These are phyloP conservation scores for Leptoteleia sp. DNA, from an alignment of 1,140 invertebrate species.

Conservation along the genomic window DNA sequence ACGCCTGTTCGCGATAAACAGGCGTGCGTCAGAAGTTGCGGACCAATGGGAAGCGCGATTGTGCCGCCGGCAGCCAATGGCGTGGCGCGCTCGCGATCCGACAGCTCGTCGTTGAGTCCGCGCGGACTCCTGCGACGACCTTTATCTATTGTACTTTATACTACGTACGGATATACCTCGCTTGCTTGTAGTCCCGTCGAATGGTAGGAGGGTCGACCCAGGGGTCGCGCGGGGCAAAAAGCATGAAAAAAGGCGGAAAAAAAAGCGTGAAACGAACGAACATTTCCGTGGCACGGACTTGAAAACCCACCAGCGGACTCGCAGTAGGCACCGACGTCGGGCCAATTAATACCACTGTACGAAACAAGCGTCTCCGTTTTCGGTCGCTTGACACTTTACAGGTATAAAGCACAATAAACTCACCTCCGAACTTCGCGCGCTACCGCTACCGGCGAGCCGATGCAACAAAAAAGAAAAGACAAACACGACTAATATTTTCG, in stretches of 20 bases:
- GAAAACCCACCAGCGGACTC: slow-evolving; percentile 69
- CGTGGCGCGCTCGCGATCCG: background rate
- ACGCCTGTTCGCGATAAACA: slow-evolving; percentile 76
- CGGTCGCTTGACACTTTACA: slow-evolving; percentile 66
- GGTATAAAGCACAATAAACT: slow-evolving; percentile 69
- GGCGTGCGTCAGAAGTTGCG: slow-evolving; percentile 63
- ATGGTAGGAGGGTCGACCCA: slow-evolving; percentile 59
- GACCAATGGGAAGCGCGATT: too few relatives aligned
- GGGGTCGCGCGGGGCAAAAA: slow-evolving; percentile 66
- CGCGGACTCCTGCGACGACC: slow-evolving; percentile 74
- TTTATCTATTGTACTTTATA: slow-evolving; percentile 72
- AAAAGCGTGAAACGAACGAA: slow-evolving; percentile 69
- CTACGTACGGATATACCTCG: slow-evolving; percentile 67
- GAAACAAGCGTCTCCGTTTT: slow-evolving; percentile 67
- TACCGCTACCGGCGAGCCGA: slow-evolving; percentile 45
- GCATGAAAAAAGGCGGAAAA: slow-evolving; percentile 60
- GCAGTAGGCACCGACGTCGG: slow-evolving; percentile 68
- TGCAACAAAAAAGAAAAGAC: slow-evolving; percentile 20
- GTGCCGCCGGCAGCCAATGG: slow-evolving; percentile 66
- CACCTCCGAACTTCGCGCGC: slow-evolving; percentile 60
- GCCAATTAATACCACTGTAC: slow-evolving; percentile 77
- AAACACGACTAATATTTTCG: slow-evolving; percentile 36
- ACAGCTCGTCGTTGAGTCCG: slow-evolving; percentile 68
- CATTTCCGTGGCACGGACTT: slow-evolving; percentile 74
- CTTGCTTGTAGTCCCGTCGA: slow-evolving; percentile 69